Base-by-base conservation (phyloP, 2,113 vertebrate species). In the Aramus guarauna region DNA sequence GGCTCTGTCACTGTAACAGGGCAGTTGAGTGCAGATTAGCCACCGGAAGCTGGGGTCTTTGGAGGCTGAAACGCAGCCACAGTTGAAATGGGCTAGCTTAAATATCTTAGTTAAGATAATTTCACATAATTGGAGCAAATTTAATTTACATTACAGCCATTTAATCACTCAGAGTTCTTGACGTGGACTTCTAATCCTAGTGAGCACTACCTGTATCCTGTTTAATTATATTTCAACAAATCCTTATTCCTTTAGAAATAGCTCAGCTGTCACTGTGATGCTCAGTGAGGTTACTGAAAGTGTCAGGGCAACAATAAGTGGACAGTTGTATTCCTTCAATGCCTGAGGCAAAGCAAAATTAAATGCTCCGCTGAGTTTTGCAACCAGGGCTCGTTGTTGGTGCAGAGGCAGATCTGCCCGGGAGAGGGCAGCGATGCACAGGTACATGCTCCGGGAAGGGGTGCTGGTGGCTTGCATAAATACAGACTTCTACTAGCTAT, bases 401-500 rank as follows among this genome's bases (percentile, higher is more conserved):
- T 55, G 72, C 47, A 7, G 11, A 41, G 37, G 36, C 77, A 43
- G 64, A 16, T 30, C 16, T 69, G 75, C 62, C 79, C 80, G 2
- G 79, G 79, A 80, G 95, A 76, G 89, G 89, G 91, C 89, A 56
- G 60, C 3, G 60, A 32, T 81, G 60, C 22, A 45, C 30, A 11
- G 60, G 13, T 21, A 2, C 4, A 4, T 13, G 2, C 24, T 34
- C 63, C 1, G 0, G 34, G n/a, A 24, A 29, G 21, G 56, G 39
- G 3, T 18, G 27, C 78, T 15, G 26, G 34, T 9, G 56, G 15
- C 34, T 50, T 26, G 22, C 17, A 2, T 24, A 24, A 64, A n/a
- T 48, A 15, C 21, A 29, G 66, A 2, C 23, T 36, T 41, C 8
- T 17, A 5, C 22, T n/a, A 64, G 64, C 36, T n/a, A 4, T 15